Conservation (phyloP, 2,888 invertebrate species). For the Flexamia atlantica region DNA sequence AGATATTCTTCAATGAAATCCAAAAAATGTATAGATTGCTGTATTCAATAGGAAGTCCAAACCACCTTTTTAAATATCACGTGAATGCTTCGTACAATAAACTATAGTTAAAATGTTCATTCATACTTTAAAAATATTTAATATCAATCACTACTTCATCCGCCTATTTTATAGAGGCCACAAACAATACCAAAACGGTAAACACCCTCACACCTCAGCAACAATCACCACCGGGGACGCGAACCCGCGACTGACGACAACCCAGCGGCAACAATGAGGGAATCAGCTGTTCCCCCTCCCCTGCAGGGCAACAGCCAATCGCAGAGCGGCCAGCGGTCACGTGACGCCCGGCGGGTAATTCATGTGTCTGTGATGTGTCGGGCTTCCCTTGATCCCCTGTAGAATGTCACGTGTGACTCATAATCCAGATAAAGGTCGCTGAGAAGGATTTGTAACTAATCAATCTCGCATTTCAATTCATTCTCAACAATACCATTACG, state of each 20-base stretch:
- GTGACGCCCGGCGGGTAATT: constrained; percentile 6
- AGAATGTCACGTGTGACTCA: constrained; percentile 25
- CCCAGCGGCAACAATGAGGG: constrained; percentile 5
- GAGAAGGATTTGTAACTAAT: too few relatives aligned
- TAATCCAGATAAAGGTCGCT: not conserved
- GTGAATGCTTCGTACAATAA: not conserved
- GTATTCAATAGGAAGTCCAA: not conserved
- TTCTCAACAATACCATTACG: too few relatives aligned
- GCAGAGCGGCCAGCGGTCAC: not conserved
- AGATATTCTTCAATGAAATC: not conserved
- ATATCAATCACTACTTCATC: not conserved
- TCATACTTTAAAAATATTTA: not conserved
- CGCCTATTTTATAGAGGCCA: not conserved
- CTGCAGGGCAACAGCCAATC: not conserved
- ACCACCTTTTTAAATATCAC: not conserved
- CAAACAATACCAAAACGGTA: not conserved
- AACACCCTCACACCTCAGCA: too few relatives aligned
- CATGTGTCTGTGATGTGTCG: constrained; percentile 4
- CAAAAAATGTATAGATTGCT: not conserved
- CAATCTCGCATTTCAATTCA: too few relatives aligned
- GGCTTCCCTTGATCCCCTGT: not conserved
- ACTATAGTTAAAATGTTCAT: not conserved
- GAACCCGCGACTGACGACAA: not conserved
- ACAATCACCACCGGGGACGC: not conserved
- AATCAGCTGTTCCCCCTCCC: constrained; percentile 17